Percentiles rank a stretch among this genome's conserved stretches.
These are phyloP conservation scores for Erebia epiphron DNA, from an alignment of 2,888 invertebrate genomes.

Conservation along the genomic window DNA sequence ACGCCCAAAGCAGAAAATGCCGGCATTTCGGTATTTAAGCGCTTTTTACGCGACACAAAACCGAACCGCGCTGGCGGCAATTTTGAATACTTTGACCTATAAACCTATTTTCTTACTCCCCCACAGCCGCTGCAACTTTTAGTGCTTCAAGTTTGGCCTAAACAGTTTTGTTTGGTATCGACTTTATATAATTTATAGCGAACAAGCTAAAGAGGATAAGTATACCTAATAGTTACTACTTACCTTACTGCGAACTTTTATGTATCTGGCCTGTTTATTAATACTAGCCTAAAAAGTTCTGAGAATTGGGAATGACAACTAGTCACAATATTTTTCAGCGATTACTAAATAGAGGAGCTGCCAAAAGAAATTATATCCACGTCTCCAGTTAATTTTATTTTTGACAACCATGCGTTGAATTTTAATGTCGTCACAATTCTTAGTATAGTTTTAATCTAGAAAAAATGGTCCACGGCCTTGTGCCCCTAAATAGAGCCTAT, in stretches of 20 bases:
- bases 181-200: neutral
- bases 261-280: neutral
- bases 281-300: too few species aligned
- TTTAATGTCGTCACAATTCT: too few species aligned
- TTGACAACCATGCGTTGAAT: too few species aligned
- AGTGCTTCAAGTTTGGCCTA: constrained; percentile 2
- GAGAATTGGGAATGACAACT: too few species aligned
- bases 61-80: constrained; percentile 17
- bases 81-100: constrained; percentile 25
- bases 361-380: too few species aligned
- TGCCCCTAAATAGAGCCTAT: too few species aligned
- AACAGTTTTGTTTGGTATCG: neutral
- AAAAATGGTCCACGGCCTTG: too few species aligned
- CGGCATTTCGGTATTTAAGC: constrained; percentile 3
- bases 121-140: constrained; percentile 11
- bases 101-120: constrained; percentile 12
- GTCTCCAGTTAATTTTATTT: too few species aligned
- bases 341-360: too few species aligned
- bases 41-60: constrained; percentile 17
- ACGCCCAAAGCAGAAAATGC: constrained; percentile 6
- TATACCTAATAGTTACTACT: too few species aligned
- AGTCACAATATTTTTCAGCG: too few species aligned
- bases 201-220: neutral
- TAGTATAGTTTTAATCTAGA: too few species aligned
- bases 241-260: neutral